phyloP scores from a whole-genome alignment of 2,113 vertebrate species.

The Prolemur simus region DNA sequence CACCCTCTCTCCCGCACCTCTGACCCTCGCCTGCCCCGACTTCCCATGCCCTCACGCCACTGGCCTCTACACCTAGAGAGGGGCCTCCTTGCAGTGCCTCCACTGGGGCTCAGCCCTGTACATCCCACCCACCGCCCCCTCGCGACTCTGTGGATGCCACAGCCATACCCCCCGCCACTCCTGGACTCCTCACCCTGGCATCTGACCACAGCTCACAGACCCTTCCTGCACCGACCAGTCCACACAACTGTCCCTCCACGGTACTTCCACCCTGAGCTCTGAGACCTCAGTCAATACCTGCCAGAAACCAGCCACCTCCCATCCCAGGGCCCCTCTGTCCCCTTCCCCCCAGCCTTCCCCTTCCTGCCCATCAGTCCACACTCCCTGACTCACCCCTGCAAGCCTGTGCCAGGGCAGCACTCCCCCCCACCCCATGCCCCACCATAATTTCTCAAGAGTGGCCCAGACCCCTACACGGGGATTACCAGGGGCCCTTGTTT shows the following conservation, averaged over 20 bases:
- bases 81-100: neutral
- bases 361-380: neutral
- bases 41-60: neutral
- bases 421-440: neutral
- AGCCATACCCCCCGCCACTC: neutral
- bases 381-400: neutral
- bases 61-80: neutral
- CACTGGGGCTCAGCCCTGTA: fast-evolving
- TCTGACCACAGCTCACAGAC: neutral
- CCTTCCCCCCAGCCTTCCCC: fast-evolving
- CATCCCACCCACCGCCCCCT: neutral
- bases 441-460: neutral
- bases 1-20: neutral
- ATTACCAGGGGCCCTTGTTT: conserved; percentile 36
- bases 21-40: neutral
- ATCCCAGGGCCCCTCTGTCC: neutral
- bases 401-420: neutral
- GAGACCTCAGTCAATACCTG: neutral
- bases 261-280: neutral
- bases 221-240: neutral
- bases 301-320: neutral
- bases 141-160: neutral
- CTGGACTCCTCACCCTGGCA: neutral
- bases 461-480: neutral
- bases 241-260: neutral